Conservation (phyloP, 1,140 invertebrate species). For the Calycopis cecrops region DNA sequence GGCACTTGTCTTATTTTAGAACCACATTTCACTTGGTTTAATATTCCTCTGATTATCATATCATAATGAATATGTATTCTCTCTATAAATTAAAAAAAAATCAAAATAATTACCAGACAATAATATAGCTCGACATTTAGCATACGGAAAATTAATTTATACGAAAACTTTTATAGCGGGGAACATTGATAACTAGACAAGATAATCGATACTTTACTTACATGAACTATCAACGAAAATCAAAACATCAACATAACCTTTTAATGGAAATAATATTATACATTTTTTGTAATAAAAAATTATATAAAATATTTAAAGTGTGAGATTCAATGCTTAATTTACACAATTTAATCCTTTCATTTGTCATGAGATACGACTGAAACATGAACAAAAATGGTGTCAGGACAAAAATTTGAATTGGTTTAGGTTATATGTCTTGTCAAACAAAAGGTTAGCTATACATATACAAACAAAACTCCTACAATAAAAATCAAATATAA, state of each 20-base stretch:
- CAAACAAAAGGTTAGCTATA: slow-evolving; percentile 58
- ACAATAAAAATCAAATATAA: slow-evolving; percentile 1
- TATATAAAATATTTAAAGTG: too few relatives aligned
- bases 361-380: slow-evolving; percentile 28
- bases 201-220: too few relatives aligned
- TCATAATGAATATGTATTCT: not conserved
- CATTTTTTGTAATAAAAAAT: too few relatives aligned
- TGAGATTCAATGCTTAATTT: not conserved
- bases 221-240: slow-evolving; percentile 37
- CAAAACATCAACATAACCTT: slow-evolving; percentile 75
- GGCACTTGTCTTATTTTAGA: not conserved
- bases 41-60: not conserved
- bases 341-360: not conserved
- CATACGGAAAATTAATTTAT: too few relatives aligned
- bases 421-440: slow-evolving; percentile 67
- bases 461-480: slow-evolving; percentile 25
- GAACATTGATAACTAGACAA: too few relatives aligned
- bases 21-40: not conserved
- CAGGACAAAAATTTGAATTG: slow-evolving; percentile 48
- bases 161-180: too few relatives aligned
- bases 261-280: slow-evolving; percentile 10
- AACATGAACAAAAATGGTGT: slow-evolving; percentile 68
- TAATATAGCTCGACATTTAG: too few relatives aligned
- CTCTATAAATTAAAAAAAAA: too few relatives aligned
- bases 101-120: too few relatives aligned